phyloP scores from a whole-genome alignment of 2,888 invertebrate genomes.

The Brachypalpus laphriformis region DNA sequence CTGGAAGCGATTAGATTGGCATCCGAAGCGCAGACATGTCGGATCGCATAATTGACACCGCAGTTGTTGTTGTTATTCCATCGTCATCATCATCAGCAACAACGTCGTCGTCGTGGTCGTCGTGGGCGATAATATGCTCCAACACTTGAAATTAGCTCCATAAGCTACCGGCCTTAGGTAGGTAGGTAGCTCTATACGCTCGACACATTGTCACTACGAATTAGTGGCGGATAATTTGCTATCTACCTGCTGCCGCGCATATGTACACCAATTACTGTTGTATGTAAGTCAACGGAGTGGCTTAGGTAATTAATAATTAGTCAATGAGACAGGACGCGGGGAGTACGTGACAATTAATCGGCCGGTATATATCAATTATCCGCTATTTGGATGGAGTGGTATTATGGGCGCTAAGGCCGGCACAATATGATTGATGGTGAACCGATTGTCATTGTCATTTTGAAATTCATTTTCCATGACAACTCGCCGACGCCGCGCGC shows the following conservation, averaged over 20 bases:
- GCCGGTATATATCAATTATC: constrained; percentile 63
- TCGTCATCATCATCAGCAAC: background rate
- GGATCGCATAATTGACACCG: constrained; percentile 60
- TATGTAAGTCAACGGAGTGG: background rate
- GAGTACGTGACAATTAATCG: constrained; percentile 56
- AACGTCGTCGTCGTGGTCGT: constrained; percentile 6
- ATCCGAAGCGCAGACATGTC: constrained; percentile 68
- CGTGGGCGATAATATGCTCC: constrained; percentile 50
- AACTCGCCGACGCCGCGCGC: constrained; percentile 46
- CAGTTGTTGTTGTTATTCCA: background rate
- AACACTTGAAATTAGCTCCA: constrained; percentile 1
- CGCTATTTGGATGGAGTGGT: constrained; percentile 54
- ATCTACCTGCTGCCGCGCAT: constrained; percentile 31
- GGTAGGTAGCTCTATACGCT: constrained; percentile 30
- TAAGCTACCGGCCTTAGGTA: constrained; percentile 23
- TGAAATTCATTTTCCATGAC: constrained; percentile 60
- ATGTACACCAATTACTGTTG: constrained; percentile 37
- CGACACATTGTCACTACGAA: constrained; percentile 62
- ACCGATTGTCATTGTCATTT: constrained; percentile 51
- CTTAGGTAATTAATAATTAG: constrained; percentile 48
- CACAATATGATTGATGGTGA: constrained; percentile 57
- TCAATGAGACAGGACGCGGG: background rate
- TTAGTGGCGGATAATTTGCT: constrained; percentile 53
- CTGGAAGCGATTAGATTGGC: constrained; percentile 50
- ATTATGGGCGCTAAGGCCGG: constrained; percentile 68